A percentile compares a stretch with the other conserved stretches of the same genome.
Conservation (phyloP, 1,140 invertebrate genomes). For the Spodoptera frugiperda region DNA sequence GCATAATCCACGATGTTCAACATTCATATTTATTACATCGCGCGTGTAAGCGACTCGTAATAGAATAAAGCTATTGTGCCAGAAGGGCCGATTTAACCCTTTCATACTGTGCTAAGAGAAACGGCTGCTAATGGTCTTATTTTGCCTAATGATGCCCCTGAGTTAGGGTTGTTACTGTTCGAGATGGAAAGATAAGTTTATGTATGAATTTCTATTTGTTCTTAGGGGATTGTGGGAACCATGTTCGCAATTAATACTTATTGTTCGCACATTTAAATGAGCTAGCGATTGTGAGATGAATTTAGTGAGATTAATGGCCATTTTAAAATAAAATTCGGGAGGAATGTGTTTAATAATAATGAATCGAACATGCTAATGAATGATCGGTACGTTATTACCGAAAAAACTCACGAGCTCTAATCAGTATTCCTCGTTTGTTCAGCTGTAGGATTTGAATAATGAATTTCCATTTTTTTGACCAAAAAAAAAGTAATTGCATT, state of each 20-base stretch:
- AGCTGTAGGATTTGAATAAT: slow-evolving; percentile 85
- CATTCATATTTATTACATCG: slow-evolving; percentile 86
- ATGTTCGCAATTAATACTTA: slow-evolving; percentile 5
- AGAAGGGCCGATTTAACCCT: slow-evolving; percentile 83
- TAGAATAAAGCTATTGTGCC: slow-evolving; percentile 83
- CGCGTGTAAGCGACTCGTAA: slow-evolving; percentile 82
- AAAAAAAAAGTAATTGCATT: slow-evolving; percentile 83
- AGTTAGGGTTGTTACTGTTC: slow-evolving; percentile 77
- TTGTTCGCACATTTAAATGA: slow-evolving; percentile 25
- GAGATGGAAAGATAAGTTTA: slow-evolving; percentile 83
- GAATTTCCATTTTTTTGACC: slow-evolving; percentile 74
- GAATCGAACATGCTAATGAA: slow-evolving; percentile 15
- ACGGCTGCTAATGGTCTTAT: slow-evolving; percentile 85
- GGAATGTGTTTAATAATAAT: slow-evolving; percentile 1
- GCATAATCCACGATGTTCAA: slow-evolving; percentile 82
- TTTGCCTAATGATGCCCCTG: slow-evolving; percentile 82
- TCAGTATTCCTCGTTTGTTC: slow-evolving; percentile 72
- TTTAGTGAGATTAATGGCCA: neutral
- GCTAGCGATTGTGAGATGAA: neutral
- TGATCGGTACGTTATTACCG: slow-evolving; percentile 43
- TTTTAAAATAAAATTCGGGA: neutral
- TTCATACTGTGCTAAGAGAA: slow-evolving; percentile 80
- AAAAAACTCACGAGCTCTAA: slow-evolving; percentile 65
- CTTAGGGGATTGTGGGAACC: slow-evolving; percentile 57
- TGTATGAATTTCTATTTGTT: slow-evolving; percentile 77